These are phyloP conservation scores for Riparia riparia DNA, from an alignment of 2,113 vertebrate species.

Conservation along the genomic window DNA sequence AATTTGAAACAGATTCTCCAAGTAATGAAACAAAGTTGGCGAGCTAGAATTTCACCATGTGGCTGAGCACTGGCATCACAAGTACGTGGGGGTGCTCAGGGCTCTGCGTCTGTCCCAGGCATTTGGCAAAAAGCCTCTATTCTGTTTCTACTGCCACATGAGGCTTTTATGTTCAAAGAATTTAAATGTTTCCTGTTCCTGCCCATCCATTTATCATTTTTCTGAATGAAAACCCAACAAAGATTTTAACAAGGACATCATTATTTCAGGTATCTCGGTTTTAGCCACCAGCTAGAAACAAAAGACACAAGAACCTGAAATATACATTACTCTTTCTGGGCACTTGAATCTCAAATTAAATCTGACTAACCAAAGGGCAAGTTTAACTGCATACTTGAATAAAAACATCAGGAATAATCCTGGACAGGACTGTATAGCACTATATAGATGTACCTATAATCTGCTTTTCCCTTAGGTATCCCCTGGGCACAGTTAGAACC, in stretches of 20 bases:
- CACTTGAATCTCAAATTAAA: background rate
- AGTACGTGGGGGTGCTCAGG: conserved; percentile 24
- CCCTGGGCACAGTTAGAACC: background rate
- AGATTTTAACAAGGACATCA: background rate
- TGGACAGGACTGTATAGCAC: background rate
- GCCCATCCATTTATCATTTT: conserved; percentile 34
- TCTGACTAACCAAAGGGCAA: background rate
- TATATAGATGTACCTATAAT: background rate
- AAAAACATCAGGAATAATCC: background rate
- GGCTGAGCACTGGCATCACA: conserved; percentile 31
- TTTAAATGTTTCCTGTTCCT: conserved; percentile 39
- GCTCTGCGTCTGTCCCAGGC: background rate
- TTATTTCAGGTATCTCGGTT: background rate
- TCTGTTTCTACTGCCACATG: conserved; percentile 40
- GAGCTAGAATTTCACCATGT: conserved; percentile 57
- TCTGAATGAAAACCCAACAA: conserved; percentile 13
- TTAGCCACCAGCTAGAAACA: background rate
- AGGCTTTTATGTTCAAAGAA: conserved; percentile 6
- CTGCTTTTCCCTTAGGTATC: background rate
- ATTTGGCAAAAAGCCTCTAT: conserved; percentile 39
- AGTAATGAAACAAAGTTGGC: conserved; percentile 61
- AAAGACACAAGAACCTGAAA: background rate
- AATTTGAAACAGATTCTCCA: conserved; percentile 67
- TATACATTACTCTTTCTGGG: background rate
- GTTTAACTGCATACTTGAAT: background rate